Conservation (phyloP, 1,140 invertebrate species). For the Eriosoma lanigerum region DNA sequence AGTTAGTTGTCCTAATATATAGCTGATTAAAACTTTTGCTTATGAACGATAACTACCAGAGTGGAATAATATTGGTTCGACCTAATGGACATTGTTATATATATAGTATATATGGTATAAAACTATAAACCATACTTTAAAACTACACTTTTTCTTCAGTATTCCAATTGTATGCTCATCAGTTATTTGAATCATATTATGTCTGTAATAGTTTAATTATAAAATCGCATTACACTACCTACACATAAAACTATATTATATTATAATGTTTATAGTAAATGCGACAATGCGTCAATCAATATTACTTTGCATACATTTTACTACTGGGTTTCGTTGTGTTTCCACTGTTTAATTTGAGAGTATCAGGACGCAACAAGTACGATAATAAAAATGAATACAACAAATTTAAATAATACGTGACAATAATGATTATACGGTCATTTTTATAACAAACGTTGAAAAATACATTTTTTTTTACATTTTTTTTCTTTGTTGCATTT, state of each 20-base stretch:
- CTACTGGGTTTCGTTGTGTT: too few relatives aligned
- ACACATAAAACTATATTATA: too few relatives aligned
- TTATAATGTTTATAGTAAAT: too few relatives aligned
- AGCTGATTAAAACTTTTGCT: constrained; percentile 41
- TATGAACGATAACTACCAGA: constrained; percentile 18
- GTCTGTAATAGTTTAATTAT: too few relatives aligned
- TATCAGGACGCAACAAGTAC: not conserved
- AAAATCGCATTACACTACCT: too few relatives aligned
- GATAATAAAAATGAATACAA: too few relatives aligned
- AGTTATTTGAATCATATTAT: not conserved
- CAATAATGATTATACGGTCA: not conserved
- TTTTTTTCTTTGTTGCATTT: not conserved
- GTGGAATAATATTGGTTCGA: not conserved
- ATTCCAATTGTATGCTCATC: constrained; percentile 6
- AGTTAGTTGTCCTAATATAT: not conserved
- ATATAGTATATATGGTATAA: too few relatives aligned
- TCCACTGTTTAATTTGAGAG: not conserved
- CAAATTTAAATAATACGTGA: not conserved
- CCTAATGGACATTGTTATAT: constrained; percentile 1
- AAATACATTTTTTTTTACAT: not conserved
- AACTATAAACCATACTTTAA: not conserved
- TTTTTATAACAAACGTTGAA: not conserved
- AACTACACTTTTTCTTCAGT: constrained; percentile 1
- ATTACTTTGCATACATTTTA: too few relatives aligned
- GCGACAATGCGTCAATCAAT: too few relatives aligned